Conservation (phyloP, 2,113 vertebrate genomes). For the Datnioides undecimradiatus region DNA sequence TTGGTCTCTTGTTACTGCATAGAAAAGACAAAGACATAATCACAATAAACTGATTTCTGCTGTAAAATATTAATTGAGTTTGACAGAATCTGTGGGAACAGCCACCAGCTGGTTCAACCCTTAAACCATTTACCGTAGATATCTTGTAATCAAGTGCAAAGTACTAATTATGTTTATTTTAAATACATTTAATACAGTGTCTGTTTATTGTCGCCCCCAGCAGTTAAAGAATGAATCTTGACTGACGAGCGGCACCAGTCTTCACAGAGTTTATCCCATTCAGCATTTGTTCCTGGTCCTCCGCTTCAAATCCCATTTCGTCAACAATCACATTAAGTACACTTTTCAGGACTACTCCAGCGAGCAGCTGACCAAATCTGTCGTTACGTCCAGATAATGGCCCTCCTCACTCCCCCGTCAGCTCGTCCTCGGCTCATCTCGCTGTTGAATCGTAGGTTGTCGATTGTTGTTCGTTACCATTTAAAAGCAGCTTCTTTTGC, state of each 20-base stretch:
- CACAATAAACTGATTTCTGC: too few species aligned
- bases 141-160: too few species aligned
- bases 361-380: slow-evolving; percentile 40
- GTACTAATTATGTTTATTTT: too few species aligned
- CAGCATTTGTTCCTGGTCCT: not conserved
- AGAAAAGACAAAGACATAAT: too few species aligned
- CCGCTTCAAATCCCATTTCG: slow-evolving; percentile 11
- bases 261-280: not conserved
- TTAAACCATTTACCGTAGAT: too few species aligned
- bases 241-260: not conserved
- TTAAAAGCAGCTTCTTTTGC: slow-evolving; percentile 48
- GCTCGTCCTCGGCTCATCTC: slow-evolving; percentile 9
- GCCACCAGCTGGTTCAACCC: too few species aligned
- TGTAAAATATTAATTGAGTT: too few species aligned
- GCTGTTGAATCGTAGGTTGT: slow-evolving; percentile 6
- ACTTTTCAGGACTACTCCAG: slow-evolving; percentile 6
- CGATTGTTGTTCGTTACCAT: slow-evolving; percentile 50
- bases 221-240: too few species aligned
- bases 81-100: too few species aligned
- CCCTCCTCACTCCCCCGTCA: not conserved
- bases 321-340: not conserved
- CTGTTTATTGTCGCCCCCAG: too few species aligned
- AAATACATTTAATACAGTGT: too few species aligned
- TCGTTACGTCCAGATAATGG: slow-evolving; percentile 16
- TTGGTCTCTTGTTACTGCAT: too few species aligned